These are phyloP conservation scores for Noctua comes DNA, from an alignment of 2,888 invertebrate genomes.

Conservation along the genomic window DNA sequence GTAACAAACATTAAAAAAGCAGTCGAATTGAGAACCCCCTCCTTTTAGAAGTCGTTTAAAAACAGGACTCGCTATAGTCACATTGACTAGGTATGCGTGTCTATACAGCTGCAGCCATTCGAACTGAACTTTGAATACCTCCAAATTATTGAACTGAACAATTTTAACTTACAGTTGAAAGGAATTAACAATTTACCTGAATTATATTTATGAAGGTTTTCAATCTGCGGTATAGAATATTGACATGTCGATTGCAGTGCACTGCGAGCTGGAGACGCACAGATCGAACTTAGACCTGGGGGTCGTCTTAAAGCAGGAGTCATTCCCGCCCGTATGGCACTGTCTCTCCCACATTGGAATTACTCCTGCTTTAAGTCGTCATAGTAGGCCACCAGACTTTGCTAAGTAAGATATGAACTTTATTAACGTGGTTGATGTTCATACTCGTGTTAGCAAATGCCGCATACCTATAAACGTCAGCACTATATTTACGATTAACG, in stretches of 20 bases:
- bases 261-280: neutral
- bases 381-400: neutral
- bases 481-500: neutral
- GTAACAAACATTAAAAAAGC: no score
- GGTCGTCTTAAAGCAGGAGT: no score
- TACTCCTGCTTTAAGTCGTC: no score
- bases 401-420: neutral
- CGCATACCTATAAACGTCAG: neutral
- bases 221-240: neutral
- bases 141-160: neutral
- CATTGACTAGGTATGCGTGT: no score
- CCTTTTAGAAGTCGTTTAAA: neutral
- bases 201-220: neutral
- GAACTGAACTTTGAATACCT: neutral
- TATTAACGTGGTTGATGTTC: neutral
- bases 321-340: no score
- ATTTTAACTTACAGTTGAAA: neutral
- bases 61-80: neutral
- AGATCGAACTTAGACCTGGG: neutral
- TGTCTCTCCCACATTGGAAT: no score
- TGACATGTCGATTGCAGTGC: neutral
- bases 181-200: neutral
- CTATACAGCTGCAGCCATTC: no score
- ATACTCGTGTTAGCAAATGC: neutral
- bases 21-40: no score